Conservation (phyloP, 2,797 vertebrate genomes). For the Choloepus didactylus region DNA sequence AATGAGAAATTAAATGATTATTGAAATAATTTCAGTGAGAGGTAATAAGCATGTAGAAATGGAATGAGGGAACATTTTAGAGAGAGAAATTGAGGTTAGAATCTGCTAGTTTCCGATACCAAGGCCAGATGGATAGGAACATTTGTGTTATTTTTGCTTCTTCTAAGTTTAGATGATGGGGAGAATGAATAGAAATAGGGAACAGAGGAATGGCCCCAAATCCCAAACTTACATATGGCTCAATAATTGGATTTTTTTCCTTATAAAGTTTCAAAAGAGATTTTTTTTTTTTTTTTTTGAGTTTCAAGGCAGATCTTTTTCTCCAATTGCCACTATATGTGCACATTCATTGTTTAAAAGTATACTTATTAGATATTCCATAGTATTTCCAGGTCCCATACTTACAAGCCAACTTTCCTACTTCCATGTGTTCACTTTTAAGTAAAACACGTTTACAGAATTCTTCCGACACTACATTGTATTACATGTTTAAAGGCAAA, state of each 20-base stretch:
- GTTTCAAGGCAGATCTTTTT: constrained; percentile 49
- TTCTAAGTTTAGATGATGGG: neutral
- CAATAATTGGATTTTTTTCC: constrained; percentile 59
- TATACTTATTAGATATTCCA: constrained; percentile 53
- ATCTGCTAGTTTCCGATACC: neutral
- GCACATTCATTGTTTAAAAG: constrained; percentile 70
- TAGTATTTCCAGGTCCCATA: constrained; percentile 48
- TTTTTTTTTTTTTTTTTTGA: constrained; percentile 6
- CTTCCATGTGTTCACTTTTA: constrained; percentile 74
- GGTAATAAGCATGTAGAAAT: neutral
- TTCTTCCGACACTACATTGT: constrained; percentile 73
- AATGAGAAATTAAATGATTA: constrained; percentile 35
- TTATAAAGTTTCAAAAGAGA: constrained; percentile 44
- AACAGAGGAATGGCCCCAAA: constrained; percentile 58
- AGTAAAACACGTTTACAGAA: constrained; percentile 73
- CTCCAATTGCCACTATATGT: constrained; percentile 14
- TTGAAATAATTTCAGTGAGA: constrained; percentile 37
- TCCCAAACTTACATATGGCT: constrained; percentile 71
- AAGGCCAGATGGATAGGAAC: neutral
- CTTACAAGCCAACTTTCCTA: constrained; percentile 65
- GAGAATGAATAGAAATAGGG: constrained; percentile 43
- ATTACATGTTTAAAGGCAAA: constrained; percentile 35
- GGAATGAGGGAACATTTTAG: constrained; percentile 7
- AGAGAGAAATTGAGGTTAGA: constrained; percentile 10
- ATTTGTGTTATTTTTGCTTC: neutral